Base-by-base conservation (phyloP, 1,140 invertebrate genomes). In the Druon quercuslanigerum region DNA sequence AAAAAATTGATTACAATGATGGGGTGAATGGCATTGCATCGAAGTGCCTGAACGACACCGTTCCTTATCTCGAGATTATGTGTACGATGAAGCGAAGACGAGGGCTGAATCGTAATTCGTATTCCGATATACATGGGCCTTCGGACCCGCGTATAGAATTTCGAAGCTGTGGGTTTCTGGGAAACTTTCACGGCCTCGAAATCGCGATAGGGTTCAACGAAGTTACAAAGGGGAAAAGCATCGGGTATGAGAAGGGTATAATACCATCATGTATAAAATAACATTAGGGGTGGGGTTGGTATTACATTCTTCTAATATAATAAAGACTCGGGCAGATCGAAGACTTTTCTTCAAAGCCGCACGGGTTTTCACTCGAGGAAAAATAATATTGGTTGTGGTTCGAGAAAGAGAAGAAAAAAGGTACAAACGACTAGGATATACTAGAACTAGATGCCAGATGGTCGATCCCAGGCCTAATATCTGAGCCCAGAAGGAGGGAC, bases 61-160 rank as follows among this genome's bases (percentile, higher is more conserved):
- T 66, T 40, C 12, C 60, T 66, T 66, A 66, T 66, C 60, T 16
- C 60, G 33, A 66, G 60, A 66, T 66, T 66, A 40, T 20, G 40
- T 25, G 13, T 54, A 17, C 51, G 17, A 17, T 25, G 14, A 5
- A 16, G 60, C 60, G 7, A 66, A 57, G 19, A 40, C 14, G 40
- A 66, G 60, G n/a, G 19, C 56, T 57, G 60, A 66, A 66, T 66
- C 25, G 33, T 46, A 66, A 66, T 66, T 66, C 60, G 60, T 66
- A 66, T 66, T 66, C 33, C 12, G 60, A 40, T 66, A 40, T 66
- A 25, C 25, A n/a, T 66, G 57, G 57, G 25, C 13, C 14, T 16
- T 16, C 6, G 14, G 14, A 66, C 46, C 25, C 20, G 60, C 40
- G 33, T 40, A 66, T 66, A 66, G 60, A 66, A 66, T 66, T 66